These are phyloP conservation scores for Arbacia lixula DNA, from an alignment of 53 echinoderm and acorn worm species.

Conservation along the genomic window DNA sequence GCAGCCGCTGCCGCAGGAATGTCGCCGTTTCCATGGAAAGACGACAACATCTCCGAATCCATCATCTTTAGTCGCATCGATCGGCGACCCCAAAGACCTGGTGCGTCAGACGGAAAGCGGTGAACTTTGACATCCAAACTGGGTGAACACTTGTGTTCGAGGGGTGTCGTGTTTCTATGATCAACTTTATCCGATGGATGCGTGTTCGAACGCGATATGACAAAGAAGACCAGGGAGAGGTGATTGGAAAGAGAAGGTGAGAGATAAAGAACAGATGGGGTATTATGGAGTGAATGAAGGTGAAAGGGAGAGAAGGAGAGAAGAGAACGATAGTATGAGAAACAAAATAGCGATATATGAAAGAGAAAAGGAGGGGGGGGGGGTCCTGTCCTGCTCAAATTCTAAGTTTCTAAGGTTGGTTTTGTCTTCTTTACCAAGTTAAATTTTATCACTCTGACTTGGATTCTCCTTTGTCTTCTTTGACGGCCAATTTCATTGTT, in stretches of 20 bases:
- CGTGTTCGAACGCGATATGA: slow-evolving; percentile 3
- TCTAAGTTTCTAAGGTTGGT: too few relatives aligned
- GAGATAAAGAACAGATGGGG: not conserved
- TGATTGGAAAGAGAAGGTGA: not conserved
- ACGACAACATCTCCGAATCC: slow-evolving; percentile 30
- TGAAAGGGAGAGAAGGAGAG: not conserved
- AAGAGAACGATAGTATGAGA: not conserved
- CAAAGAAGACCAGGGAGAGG: not conserved
- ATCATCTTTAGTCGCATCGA: slow-evolving; percentile 4
- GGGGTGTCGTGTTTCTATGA: slow-evolving; percentile 4
- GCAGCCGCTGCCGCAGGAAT: not conserved
- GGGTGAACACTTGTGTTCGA: slow-evolving; percentile 1
- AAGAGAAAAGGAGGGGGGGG: not conserved
- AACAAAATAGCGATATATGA: not conserved
- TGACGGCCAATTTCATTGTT: too few relatives aligned
- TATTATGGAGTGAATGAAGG: not conserved
- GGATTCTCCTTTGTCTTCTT: too few relatives aligned
- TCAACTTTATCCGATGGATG: not conserved
- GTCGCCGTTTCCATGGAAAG: slow-evolving; percentile 41
- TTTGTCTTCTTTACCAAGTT: too few relatives aligned
- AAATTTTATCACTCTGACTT: too few relatives aligned
- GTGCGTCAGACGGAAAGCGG: not conserved
- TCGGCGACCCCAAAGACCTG: not conserved
- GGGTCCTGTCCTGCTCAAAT: too few relatives aligned
- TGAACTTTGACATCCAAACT: slow-evolving; percentile 9